phyloP scores from a whole-genome alignment of 2,888 invertebrate genomes.

The Tipula vernalis region DNA sequence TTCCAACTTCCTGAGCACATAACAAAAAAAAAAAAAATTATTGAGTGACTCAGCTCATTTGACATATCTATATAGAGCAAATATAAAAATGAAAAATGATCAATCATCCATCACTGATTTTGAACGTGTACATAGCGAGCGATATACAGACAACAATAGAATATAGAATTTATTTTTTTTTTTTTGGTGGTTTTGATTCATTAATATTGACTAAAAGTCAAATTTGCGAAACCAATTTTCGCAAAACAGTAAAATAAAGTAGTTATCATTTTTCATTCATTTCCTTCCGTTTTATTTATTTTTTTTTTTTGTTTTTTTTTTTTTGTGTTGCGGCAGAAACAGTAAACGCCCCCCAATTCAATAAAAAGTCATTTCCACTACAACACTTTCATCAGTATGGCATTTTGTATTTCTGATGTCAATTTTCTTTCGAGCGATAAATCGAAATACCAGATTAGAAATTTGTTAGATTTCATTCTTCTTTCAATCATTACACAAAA shows the following conservation, averaged over 20 bases:
- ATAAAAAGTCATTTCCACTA: not conserved
- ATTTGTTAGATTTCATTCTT: not conserved
- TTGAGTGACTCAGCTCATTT: conserved; percentile 4
- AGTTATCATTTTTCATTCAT: not conserved
- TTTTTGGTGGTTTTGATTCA: not conserved
- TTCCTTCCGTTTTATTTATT: not conserved
- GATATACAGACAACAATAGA: not conserved
- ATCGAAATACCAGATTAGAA: not conserved
- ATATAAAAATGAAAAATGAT: not conserved
- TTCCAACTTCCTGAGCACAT: not conserved
- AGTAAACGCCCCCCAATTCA: not conserved
- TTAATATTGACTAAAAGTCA: not conserved
- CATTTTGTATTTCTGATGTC: not conserved
- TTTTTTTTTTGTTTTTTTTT: not conserved
- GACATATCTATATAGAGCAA: not conserved
- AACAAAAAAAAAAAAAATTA: not conserved
- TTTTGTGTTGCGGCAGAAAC: not conserved
- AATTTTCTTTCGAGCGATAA: not conserved
- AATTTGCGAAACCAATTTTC: conserved; percentile 4
- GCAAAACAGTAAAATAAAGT: not conserved
- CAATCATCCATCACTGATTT: not conserved
- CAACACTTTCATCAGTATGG: not conserved
- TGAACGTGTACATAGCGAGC: not conserved
- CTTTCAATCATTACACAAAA: not conserved
- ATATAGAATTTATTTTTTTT: not conserved